Evolutionary conservation across 2,888 invertebrate species (phyloP), one percentile per base, ranked within the genome.

Genomic region (Andrena dorsata): DNA sequence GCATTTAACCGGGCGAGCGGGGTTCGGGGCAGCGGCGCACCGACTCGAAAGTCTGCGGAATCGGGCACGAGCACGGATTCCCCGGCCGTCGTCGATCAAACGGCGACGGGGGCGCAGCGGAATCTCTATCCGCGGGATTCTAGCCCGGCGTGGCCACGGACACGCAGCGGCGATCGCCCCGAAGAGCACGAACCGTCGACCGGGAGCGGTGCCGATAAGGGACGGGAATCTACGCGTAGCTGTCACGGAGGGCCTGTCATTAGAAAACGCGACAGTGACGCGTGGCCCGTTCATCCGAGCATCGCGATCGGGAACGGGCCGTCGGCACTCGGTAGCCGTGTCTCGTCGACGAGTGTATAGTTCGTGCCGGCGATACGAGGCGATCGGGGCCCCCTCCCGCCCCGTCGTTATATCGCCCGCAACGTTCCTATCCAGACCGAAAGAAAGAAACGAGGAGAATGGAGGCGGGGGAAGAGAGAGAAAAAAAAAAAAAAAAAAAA

Each of bases 21-120:
- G 41, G 41, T 0, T 3, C 56, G 56, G 23, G 56, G 20, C 0
- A 56, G 56, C 56, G 23, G 83, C 82, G 83, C 83, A 83, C 77
- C 74, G 83, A 82, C 83, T 82, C 83, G 83, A 83, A 82, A 76
- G 69, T 83, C 82, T 26, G 68, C 73, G 72, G 76, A 82, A 76
- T 64, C 70, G 72, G 79, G 73, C 69, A 63, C 49, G 23, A 23
- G 63, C 82, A 81, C 72, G 82, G 82, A 76, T 81, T 81, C 81
- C 77, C 69, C 63, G 63, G 53, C 47, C 26, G 20, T 20, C 75
- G 51, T 30, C 77, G 80, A 71, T 66, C 47, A 72, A 79, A 79
- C 65, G 61, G 70, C 80, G 51, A 66, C 63, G 56, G 72, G 80
- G 49, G 32, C 41, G 47, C 23, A 20, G 41, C 5, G 26, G 35